Evolutionary conservation across 1,140 invertebrate species (phyloP), one percentile per base, ranked within the genome.

Genomic region (Medauroidea extradentata): DNA sequence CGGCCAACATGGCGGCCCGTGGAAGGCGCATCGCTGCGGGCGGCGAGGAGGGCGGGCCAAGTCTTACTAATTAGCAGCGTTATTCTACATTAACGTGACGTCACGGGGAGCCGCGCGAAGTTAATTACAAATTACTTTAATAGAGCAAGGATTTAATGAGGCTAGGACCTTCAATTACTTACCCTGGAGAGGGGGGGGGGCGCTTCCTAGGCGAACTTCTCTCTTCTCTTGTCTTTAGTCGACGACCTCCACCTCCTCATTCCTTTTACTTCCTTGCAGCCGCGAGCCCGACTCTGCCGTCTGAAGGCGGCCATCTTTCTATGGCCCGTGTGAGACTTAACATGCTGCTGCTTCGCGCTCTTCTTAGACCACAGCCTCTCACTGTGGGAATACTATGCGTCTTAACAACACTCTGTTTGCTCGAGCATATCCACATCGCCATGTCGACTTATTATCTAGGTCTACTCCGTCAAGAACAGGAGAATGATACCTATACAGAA

Each of bases 71-170:
- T 60, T 60, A 60, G 58, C 51, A 53, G 42, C 58, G 51, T 60
- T 60, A 60, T 60, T 60, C 58, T 54, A 43, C 58, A 60, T 60
- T 60, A 53, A 42, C 39, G 50, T 60, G 50, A 60, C 58, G 58
- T 60, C 58, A 49, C 58, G 16, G 27, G 41, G 56, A 41, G 56
- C 56, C 41, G n/a, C 44, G 21, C 58, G 51, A 67, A 67, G 65
- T 67, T 67, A 67, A 67, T 67, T 67, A 67, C 65, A 67, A 67
- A 67, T 67, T 65, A 67, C 65, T 65, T 65, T 67, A 67, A 67
- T 67, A 64, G 65, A 67, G 65, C 61, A 67, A 67, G 61, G 65
- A 67, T 67, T 67, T 67, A 67, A 67, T 67, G 65, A 67, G 65
- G 55, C 62, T 59, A 61, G 60, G 60, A 63, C 61, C 61, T 63